A percentile compares a stretch with the other conserved stretches of the same genome.
Conservation (phyloP, 2,888 invertebrate species). For the Leptinotarsa juncta region DNA sequence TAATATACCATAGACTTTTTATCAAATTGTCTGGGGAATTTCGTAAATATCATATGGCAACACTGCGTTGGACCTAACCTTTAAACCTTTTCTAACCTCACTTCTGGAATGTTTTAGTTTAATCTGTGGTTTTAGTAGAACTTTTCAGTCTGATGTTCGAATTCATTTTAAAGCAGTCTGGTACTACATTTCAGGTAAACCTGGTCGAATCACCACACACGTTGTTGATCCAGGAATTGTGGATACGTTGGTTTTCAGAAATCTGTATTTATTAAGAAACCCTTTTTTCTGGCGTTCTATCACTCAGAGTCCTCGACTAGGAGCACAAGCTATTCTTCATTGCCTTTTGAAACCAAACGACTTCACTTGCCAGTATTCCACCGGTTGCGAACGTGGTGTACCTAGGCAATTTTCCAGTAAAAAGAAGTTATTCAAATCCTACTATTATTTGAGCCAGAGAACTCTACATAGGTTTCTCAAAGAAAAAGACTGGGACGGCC, state of each 20-base stretch:
- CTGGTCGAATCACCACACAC: conserved; percentile 58
- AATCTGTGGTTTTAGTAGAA: too few relatives aligned
- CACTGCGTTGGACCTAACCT: too few relatives aligned
- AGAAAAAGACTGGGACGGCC: too few relatives aligned
- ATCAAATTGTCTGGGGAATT: too few relatives aligned
- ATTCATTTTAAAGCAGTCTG: too few relatives aligned
- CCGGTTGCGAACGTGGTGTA: conserved; percentile 59
- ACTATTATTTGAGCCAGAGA: conserved; percentile 60
- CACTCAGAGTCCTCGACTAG: conserved; percentile 63
- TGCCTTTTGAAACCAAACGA: conserved; percentile 60
- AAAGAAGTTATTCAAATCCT: conserved; percentile 57
- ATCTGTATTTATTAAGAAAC: conserved; percentile 62
- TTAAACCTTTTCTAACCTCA: too few relatives aligned
- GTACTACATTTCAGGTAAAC: too few relatives aligned
- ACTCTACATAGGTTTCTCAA: conserved; percentile 47
- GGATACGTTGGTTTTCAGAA: conserved; percentile 63
- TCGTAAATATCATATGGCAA: too few relatives aligned
- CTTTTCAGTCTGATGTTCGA: background rate
- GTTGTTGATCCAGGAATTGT: conserved; percentile 66
- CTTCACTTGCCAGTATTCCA: conserved; percentile 62
- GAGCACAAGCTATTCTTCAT: conserved; percentile 64
- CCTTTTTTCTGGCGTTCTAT: conserved; percentile 62
- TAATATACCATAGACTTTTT: too few relatives aligned
- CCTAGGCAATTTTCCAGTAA: conserved; percentile 59
- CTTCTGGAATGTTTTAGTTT: too few relatives aligned